Evolutionary conservation across 2,113 vertebrate species (phyloP), one percentile per base, ranked within the genome.

Genomic region (Pundamilia nyererei): DNA sequence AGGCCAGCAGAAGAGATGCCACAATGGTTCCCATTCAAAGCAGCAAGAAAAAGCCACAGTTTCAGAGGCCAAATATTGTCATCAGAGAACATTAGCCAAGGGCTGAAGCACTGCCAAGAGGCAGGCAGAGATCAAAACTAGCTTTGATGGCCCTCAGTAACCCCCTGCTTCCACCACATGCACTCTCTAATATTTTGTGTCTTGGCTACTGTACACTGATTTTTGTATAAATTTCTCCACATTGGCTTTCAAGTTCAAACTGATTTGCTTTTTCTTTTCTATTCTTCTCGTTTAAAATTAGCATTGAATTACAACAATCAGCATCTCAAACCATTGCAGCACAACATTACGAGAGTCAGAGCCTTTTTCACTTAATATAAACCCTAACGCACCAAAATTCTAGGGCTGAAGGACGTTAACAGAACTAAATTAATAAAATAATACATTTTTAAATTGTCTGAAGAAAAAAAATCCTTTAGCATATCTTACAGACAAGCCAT

Each of bases 21-120:
- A 96, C 96, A 96, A 96, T 94, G 88, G 93, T 70, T 89, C 51
- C 91, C 89, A 94, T 96, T 96, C 92, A 96, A 93, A 89, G 90
- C 83, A 15, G 86, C 90, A 83, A 89, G 90, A 90, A 89, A 81
- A 88, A 83, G 86, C 90, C 84, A 82, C 90, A 90, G 88, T 87
- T 81, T 89, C 81, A 84, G 90, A 90, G 86, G 92, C 92, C 93
- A 93, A 95, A 95, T 92, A 92, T 92, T 95, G 95, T 95, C 92
- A 94, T 89, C 89, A 72, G 90, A 92, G 93, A 93, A 90, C 90
- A 89, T 91, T 87, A 89, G 91, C 86, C 89, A 93, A 93, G 82
- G 84, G 90, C 91, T 92, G 89, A 89, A 88, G 47, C 21, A 53
- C 86, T 90, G 93, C 92, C 91, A 95, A 94, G 93, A 90, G 89